Percentiles rank a stretch among this genome's conserved stretches.
These are phyloP conservation scores for Artibeus lituratus DNA, from an alignment of 2,797 vertebrate genomes.

Conservation along the genomic window DNA sequence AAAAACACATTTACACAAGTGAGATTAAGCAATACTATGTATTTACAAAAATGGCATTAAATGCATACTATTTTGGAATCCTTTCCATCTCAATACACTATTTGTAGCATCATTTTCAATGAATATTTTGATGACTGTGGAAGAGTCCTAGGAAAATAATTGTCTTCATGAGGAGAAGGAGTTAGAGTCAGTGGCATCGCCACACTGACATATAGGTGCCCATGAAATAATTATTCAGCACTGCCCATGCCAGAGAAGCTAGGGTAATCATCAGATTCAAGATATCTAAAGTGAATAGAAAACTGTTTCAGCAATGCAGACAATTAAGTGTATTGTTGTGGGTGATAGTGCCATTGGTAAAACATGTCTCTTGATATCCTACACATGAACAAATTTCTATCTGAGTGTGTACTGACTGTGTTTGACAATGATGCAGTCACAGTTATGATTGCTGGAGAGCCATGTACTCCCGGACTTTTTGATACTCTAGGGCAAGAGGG, in stretches of 20 bases:
- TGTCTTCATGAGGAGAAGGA: not conserved
- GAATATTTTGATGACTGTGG: not conserved
- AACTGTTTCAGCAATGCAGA: not conserved
- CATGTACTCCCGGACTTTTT: not conserved
- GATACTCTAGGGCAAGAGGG: not conserved
- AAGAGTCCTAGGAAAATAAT: too few species aligned
- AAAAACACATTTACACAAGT: not conserved
- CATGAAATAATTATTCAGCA: not conserved
- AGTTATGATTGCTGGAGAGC: not conserved
- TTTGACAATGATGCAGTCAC: not conserved
- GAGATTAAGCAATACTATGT: not conserved
- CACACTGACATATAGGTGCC: not conserved
- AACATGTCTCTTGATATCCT: not conserved
- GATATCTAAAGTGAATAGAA: not conserved
- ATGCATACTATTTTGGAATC: not conserved
- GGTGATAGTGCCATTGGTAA: not conserved
- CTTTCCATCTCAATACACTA: not conserved
- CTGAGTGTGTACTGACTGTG: not conserved
- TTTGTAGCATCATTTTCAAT: not conserved
- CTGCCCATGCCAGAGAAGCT: not conserved
- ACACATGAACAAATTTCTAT: not conserved
- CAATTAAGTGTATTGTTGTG: not conserved
- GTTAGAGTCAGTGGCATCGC: not conserved
- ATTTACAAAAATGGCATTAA: not conserved
- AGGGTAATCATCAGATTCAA: not conserved